These are phyloP conservation scores for Muntiacus muntjak DNA, from an alignment of 2,113 vertebrate genomes.

Conservation along the genomic window DNA sequence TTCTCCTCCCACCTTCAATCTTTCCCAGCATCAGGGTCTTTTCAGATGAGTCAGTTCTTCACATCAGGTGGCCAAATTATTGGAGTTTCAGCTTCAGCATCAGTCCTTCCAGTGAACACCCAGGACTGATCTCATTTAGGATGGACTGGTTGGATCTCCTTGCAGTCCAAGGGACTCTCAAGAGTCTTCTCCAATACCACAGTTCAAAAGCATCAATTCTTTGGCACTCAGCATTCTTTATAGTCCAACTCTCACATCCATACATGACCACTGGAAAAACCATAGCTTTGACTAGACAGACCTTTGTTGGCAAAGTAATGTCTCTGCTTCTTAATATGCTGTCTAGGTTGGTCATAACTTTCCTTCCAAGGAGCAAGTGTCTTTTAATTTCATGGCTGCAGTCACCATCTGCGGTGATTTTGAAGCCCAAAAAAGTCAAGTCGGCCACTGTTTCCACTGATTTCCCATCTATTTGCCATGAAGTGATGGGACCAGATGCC, in stretches of 20 bases:
- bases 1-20: not conserved
- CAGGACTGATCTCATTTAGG: not conserved
- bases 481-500: not conserved
- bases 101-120: not conserved
- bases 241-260: not conserved
- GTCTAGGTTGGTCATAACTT: not conserved
- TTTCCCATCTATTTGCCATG: not conserved
- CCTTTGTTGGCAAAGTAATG: not conserved
- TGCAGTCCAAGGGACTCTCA: not conserved
- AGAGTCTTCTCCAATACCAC: not conserved
- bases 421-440: not conserved
- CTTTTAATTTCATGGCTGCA: not conserved
- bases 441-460: not conserved
- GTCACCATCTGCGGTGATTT: not conserved
- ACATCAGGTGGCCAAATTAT: not conserved
- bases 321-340: not conserved
- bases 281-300: not conserved
- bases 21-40: not conserved
- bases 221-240: rapidly evolving
- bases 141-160: not conserved
- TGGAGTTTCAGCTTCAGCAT: not conserved
- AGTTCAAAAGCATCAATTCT: not conserved
- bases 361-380: not conserved
- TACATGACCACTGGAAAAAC: not conserved
- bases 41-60: not conserved